Evolutionary conservation across 2,113 vertebrate genomes (phyloP), one percentile per base, ranked within the genome.

Genomic region (Cepphus grylle): DNA sequence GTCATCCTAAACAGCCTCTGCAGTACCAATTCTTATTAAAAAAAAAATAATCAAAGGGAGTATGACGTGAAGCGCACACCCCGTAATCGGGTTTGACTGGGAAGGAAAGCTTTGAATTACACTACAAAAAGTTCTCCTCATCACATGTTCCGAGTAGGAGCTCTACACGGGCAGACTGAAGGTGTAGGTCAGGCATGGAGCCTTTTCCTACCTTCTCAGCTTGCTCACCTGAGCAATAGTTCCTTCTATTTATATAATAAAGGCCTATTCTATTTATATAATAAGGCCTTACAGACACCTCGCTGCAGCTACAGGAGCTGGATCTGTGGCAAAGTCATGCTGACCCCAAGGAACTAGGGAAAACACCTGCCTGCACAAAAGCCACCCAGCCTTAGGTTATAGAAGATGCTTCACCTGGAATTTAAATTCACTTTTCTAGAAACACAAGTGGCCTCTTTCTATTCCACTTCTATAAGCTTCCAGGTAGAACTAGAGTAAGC

Each of bases 81-180:
- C 38, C 58, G 18, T 55, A 42, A 66, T 42, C 16, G 26, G 32
- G 42, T 58, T 15, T 40, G 85, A 12, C 11, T 8, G 50, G 52
- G 21, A 23, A 71, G 52, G 17, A 71, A 71, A 42, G 61, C 25
- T 61, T 29, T 82, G 65, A 49, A 6, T n/a, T 40, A 12, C 45
- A n/a, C 38, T 25, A 58, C 63, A 20, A 62, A 71, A 32, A 20
- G 25, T 77, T 80, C 62, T 34, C 32, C 45, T 79, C 56, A 6
- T 8, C 29, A 6, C 36, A 21, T 1, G 11, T 34, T 42, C 66
- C 0, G 1, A 36, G 27, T 2, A 22, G 29, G 16, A 58, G 42
- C 47, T 82, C n/a, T 9, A 12, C 42, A 16, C 1, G 11, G 18
- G 21, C 42, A 23, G 15, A 30, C 4, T 30, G 49, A n/a, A 45